Base-by-base conservation (phyloP, 2,113 vertebrate species). In the Aspidoscelis tigris region DNA sequence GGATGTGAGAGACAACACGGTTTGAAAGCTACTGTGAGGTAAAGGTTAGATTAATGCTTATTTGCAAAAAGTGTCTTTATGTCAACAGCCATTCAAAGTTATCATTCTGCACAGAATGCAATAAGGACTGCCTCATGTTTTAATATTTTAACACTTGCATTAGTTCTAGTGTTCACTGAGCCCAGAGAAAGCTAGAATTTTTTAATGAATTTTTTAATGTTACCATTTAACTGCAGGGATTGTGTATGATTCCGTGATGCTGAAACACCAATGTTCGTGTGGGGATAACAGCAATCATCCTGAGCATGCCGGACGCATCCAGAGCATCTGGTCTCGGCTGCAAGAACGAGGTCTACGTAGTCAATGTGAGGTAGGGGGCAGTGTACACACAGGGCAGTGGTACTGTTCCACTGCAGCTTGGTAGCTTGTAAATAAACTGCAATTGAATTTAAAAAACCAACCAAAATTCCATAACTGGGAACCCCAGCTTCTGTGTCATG, bases 271-370 rank as follows among this genome's bases (percentile, higher is more conserved):
- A n/a, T 98, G 97, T 90, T 96, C 95, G 78, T 99, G 98, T 0
- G 97, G 98, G 0, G 97, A 99, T 93, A 97, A 97, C 95, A 98
- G 97, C 93, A 95, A 94, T 78, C 97, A 98, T 81, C 97, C 96
- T 0, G 98, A 98, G 91, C 97, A 98, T 1, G 96, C 97, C 0
- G 97, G 97, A 16, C 96, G 98, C 41, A 97, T 98, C 91, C 97
- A 97, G 93, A 98, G 97, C 94, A 97, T 99, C 94, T 99, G 97
- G 97, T 98, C 97, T 61, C 95, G 98, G 22, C 96, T 99, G 85
- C 97, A 97, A 80, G 97, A 99, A 88, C 92, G 97, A 20, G 97
- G 98, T 0, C 96, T 99, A 43, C 94, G 96, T 71, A 93, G 91
- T 92, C 97, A 96, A 85, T 99, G 98, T 65, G 96, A 98, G 97